Percentiles rank a stretch among this genome's conserved stretches.
These are phyloP conservation scores for Plestiodon gilberti DNA, from an alignment of 2,113 vertebrate genomes.

Conservation along the genomic window DNA sequence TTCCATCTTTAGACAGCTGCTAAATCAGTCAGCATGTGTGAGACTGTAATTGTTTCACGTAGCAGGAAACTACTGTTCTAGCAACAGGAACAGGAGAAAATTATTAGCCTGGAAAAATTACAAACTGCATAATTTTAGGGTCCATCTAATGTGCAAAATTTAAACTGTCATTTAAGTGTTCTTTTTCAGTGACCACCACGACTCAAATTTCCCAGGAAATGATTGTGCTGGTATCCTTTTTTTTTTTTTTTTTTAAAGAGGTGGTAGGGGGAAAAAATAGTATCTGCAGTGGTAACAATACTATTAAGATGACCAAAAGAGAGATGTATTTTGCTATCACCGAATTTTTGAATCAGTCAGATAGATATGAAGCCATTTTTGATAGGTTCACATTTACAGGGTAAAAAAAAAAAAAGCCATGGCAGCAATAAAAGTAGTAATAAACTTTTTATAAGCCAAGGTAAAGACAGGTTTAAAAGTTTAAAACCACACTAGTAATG, in stretches of 20 bases:
- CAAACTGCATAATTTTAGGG: constrained; percentile 25
- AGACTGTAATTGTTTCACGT: not conserved
- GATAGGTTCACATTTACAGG: no score
- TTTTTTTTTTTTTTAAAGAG: no score
- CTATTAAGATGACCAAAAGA: constrained; percentile 19
- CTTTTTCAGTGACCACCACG: constrained; percentile 31
- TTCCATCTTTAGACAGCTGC: constrained; percentile 21
- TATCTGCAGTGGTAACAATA: not conserved
- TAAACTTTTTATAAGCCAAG: no score
- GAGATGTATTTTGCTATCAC: not conserved
- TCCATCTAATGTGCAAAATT: constrained; percentile 20
- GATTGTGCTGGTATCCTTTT: not conserved
- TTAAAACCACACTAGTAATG: no score
- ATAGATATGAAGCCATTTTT: no score
- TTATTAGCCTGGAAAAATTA: constrained; percentile 25
- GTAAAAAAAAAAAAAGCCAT: no score
- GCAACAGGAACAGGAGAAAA: constrained; percentile 13
- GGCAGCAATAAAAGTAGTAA: no score
- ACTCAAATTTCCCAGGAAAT: constrained; percentile 17
- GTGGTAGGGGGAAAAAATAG: not conserved
- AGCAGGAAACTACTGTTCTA: constrained; percentile 13
- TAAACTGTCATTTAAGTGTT: constrained; percentile 24
- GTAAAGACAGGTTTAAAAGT: no score
- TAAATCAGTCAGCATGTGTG: constrained; percentile 13
- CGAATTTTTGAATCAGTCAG: not conserved